These are phyloP conservation scores for Zenarchopterus dispar DNA, from an alignment of 2,797 vertebrate genomes.

Conservation along the genomic window DNA sequence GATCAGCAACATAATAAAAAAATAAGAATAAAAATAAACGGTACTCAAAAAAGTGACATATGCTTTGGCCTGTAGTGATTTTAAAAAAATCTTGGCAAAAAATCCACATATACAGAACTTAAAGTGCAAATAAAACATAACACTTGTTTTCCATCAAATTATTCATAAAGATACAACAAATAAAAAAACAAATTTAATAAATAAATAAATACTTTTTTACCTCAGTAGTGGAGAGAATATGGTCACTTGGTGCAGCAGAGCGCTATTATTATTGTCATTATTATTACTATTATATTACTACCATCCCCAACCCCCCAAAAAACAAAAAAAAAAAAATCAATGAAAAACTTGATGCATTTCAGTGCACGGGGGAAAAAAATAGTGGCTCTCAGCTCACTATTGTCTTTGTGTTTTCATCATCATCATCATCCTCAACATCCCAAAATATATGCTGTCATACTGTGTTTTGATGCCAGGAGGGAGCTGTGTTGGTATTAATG, in stretches of 20 bases:
- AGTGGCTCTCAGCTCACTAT: conserved; percentile 58
- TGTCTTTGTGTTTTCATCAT: conserved; percentile 61
- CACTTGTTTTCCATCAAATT: conserved; percentile 50
- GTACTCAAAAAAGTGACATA: conserved; percentile 82
- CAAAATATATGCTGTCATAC: conserved; percentile 60
- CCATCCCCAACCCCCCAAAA: conserved; percentile 40
- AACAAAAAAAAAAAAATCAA: conserved; percentile 45
- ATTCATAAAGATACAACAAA: conserved; percentile 59
- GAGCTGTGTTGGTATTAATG: conserved; percentile 66
- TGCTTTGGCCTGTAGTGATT: conserved; percentile 90
- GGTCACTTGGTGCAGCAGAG: conserved; percentile 87
- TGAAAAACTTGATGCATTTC: conserved; percentile 64
- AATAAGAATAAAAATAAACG: conserved; percentile 69
- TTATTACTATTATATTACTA: conserved; percentile 68
- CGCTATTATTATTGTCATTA: conserved; percentile 79
- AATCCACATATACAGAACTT: conserved; percentile 64
- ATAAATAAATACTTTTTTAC: conserved; percentile 73
- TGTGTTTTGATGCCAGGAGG: conserved; percentile 68
- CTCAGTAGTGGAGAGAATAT: conserved; percentile 81
- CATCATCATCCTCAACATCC: conserved; percentile 43
- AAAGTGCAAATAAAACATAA: conserved; percentile 76
- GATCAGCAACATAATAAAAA: conserved; percentile 64
- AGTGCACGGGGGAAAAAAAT: conserved; percentile 72
- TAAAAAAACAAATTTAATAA: conserved; percentile 58
- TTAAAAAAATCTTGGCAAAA: conserved; percentile 75